Evolutionary conservation across 2,113 vertebrate genomes (phyloP).

Genomic region (Oncorhynchus keta): DNA sequence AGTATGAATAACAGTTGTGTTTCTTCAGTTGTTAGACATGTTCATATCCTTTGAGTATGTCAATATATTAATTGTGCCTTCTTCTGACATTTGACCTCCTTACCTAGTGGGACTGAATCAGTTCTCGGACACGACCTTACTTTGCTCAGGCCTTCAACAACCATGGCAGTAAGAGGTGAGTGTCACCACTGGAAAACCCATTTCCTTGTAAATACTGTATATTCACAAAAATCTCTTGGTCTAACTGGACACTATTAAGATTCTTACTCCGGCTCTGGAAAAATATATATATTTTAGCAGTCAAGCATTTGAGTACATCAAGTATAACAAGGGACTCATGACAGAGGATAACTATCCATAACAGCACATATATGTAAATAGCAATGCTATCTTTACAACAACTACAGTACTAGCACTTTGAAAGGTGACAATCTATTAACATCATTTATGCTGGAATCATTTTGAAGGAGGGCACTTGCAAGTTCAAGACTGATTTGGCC

Average conservation of each 20-base stretch:
- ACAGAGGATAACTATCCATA: slow-evolving; percentile 84
- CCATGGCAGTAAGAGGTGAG: slow-evolving; percentile 84
- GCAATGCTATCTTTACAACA: not conserved
- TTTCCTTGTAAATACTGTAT: not conserved
- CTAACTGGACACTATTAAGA: not conserved
- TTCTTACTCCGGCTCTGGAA: not conserved
- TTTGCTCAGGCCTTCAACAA: slow-evolving; percentile 88
- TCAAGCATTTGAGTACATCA: slow-evolving; percentile 92
- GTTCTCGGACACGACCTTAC: slow-evolving; percentile 87
- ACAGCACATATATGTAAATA: slow-evolving; percentile 63
- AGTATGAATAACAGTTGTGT: slow-evolving; percentile 63
- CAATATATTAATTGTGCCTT: not conserved
- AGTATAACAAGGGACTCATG: slow-evolving; percentile 87
- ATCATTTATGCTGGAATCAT: not conserved
- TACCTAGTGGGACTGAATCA: slow-evolving; percentile 82
- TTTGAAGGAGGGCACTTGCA: slow-evolving; percentile 76
- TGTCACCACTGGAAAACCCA: not conserved
- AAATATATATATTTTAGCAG: slow-evolving; percentile 71
- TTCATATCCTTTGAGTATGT: not conserved
- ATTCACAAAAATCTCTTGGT: not conserved
- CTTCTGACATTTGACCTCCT: not conserved
- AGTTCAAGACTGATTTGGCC: slow-evolving; percentile 73
- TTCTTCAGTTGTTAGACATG: not conserved
- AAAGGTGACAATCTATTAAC: not conserved
- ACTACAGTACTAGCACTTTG: not conserved